Conservation (phyloP, 1,140 invertebrate species). For the Procambarus virginalis region DNA sequence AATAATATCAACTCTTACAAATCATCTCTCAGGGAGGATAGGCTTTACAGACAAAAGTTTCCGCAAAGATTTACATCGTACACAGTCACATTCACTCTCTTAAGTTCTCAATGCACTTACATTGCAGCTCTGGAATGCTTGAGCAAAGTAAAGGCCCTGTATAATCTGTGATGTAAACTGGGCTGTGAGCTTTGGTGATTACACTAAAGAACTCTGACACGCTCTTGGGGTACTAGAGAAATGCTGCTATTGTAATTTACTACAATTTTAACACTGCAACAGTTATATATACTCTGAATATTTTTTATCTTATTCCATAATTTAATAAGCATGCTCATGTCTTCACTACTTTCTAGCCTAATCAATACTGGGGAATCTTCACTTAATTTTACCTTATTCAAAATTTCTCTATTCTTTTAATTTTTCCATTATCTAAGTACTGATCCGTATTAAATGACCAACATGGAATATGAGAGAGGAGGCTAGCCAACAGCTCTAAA, state of each 20-base stretch:
- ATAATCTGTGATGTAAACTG: slow-evolving; percentile 18
- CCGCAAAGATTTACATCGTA: background rate
- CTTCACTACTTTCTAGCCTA: slow-evolving; percentile 15
- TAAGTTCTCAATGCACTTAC: slow-evolving; percentile 1
- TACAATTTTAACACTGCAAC: background rate
- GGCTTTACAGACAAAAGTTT: slow-evolving; percentile 12
- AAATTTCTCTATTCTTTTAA: slow-evolving; percentile 12
- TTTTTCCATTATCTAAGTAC: background rate
- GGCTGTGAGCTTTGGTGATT: background rate
- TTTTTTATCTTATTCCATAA: slow-evolving; percentile 32
- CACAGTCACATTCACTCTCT: slow-evolving; percentile 17
- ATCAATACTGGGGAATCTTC: slow-evolving; percentile 9
- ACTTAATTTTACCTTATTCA: slow-evolving; percentile 11
- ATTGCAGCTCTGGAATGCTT: slow-evolving; percentile 15
- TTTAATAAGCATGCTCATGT: background rate
- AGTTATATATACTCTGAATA: background rate
- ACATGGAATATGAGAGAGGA: slow-evolving; percentile 8
- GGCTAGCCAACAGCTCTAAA: background rate
- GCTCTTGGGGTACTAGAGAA: background rate
- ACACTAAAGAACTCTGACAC: background rate
- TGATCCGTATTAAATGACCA: slow-evolving; percentile 10
- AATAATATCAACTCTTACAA: slow-evolving; percentile 12
- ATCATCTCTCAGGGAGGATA: background rate
- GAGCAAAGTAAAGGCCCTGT: slow-evolving; percentile 33
- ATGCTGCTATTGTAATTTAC: background rate